Evolutionary conservation across 1,140 invertebrate genomes (phyloP).

Genomic region (Acromyrmex heyeri): DNA sequence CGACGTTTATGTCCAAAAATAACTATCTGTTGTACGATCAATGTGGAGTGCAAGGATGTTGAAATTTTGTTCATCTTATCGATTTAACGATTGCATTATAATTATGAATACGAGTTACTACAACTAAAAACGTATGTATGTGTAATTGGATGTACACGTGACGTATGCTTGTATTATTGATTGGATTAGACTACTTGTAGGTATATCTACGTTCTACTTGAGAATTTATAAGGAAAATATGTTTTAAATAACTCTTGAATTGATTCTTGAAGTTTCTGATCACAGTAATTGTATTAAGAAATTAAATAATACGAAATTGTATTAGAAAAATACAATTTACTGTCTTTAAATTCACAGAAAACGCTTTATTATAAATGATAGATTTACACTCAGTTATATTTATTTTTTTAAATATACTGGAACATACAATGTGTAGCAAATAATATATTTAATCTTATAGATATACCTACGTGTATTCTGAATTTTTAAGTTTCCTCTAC

Average conservation of each 20-base stretch:
- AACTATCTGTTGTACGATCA: neutral
- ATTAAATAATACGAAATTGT: no score
- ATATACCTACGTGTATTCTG: conserved; percentile 65
- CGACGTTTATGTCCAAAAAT: conserved; percentile 20
- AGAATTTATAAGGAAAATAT: conserved; percentile 39
- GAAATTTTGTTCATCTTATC: conserved; percentile 48
- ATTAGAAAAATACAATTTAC: neutral
- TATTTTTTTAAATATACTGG: neutral
- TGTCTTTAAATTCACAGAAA: conserved; percentile 10
- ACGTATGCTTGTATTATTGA: conserved; percentile 48
- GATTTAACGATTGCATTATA: conserved; percentile 53
- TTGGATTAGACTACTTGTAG: conserved; percentile 58
- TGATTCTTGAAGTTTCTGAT: conserved; percentile 16
- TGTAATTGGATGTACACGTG: conserved; percentile 62
- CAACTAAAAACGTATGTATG: conserved; percentile 62
- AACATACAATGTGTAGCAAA: neutral
- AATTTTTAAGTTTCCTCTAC: conserved; percentile 46
- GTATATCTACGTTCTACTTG: conserved; percentile 53
- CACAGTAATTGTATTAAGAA: conserved; percentile 16
- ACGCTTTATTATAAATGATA: conserved; percentile 12
- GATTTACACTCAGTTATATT: neutral
- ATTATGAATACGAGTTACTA: conserved; percentile 49
- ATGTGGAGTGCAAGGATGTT: conserved; percentile 26
- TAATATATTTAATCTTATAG: conserved; percentile 1
- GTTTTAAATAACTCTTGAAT: conserved; percentile 19